phyloP scores from a whole-genome alignment of 2,888 invertebrate genomes.

The Melanargia galathea region DNA sequence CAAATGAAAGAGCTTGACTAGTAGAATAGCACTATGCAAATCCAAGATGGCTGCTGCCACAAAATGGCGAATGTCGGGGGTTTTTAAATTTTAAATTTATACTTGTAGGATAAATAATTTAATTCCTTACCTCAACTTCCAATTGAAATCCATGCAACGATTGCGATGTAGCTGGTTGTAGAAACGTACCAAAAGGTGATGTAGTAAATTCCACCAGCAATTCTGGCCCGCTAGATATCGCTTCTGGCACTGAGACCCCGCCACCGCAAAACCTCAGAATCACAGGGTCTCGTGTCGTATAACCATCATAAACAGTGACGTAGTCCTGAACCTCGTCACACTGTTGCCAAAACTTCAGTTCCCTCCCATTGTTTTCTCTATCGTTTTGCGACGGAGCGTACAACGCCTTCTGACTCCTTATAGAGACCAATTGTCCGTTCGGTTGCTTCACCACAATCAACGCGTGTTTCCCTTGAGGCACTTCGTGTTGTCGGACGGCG shows the following conservation, averaged over 20 bases:
- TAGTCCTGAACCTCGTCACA: conserved; percentile 94
- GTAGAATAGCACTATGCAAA: no score
- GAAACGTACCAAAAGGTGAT: conserved; percentile 93
- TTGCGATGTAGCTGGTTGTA: conserved; percentile 89
- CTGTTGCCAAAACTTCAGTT: conserved; percentile 89
- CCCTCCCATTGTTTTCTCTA: conserved; percentile 81
- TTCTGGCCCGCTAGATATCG: conserved; percentile 93
- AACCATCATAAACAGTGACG: conserved; percentile 94
- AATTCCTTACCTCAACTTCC: conserved; percentile 85
- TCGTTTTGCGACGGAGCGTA: conserved; percentile 82
- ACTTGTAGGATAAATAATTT: background rate
- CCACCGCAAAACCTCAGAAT: conserved; percentile 95
- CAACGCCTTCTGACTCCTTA: conserved; percentile 88
- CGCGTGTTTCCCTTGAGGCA: conserved; percentile 93
- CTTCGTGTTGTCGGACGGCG: conserved; percentile 92
- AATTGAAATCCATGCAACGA: conserved; percentile 94
- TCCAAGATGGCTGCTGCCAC: no score
- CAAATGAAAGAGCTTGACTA: no score
- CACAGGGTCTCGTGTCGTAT: conserved; percentile 93
- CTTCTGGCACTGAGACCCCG: conserved; percentile 92
- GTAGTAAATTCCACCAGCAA: conserved; percentile 94
- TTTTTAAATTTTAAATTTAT: no score
- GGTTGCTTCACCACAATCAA: conserved; percentile 92
- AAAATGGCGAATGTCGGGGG: no score
- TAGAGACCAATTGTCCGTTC: conserved; percentile 92